A percentile compares a stretch with the other conserved stretches of the same genome.
Evolutionary conservation across 2,113 vertebrate genomes (phyloP).

Genomic region (Natator depressus): DNA sequence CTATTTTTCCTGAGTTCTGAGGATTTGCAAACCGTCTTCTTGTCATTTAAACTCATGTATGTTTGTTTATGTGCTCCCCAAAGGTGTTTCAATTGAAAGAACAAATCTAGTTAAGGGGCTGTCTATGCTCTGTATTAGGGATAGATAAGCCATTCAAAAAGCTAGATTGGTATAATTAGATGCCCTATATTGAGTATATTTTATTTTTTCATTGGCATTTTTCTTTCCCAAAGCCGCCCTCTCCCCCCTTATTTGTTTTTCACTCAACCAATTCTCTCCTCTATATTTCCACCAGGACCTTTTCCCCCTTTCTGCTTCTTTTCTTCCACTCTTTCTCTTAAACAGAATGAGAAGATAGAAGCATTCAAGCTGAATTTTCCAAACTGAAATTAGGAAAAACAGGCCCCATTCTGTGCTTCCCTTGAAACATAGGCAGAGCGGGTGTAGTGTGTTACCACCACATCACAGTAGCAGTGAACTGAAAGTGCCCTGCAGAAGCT

Average conservation of each 20-base stretch:
- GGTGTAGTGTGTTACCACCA: neutral
- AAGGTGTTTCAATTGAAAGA: neutral
- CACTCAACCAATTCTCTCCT: neutral
- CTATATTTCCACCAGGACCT: neutral
- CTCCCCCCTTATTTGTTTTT: neutral
- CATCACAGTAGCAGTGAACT: neutral
- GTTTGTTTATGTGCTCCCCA: neutral
- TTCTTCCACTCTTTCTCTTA: neutral
- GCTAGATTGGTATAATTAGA: neutral
- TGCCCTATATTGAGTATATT: neutral
- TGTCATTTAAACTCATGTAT: neutral
- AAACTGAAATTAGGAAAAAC: conserved; percentile 6
- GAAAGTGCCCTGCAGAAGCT: neutral
- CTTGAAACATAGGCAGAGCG: neutral
- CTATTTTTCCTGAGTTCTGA: neutral
- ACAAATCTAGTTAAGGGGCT: neutral
- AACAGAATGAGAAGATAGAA: neutral
- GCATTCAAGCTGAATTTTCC: neutral
- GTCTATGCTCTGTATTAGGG: neutral
- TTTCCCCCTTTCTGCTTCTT: neutral
- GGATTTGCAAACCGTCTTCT: neutral
- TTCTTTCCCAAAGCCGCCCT: neutral
- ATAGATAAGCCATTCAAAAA: neutral
- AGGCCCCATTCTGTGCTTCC: neutral
- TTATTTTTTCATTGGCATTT: neutral